phyloP scores from a whole-genome alignment of 2,113 vertebrate species.

The Actinemys pallida region DNA sequence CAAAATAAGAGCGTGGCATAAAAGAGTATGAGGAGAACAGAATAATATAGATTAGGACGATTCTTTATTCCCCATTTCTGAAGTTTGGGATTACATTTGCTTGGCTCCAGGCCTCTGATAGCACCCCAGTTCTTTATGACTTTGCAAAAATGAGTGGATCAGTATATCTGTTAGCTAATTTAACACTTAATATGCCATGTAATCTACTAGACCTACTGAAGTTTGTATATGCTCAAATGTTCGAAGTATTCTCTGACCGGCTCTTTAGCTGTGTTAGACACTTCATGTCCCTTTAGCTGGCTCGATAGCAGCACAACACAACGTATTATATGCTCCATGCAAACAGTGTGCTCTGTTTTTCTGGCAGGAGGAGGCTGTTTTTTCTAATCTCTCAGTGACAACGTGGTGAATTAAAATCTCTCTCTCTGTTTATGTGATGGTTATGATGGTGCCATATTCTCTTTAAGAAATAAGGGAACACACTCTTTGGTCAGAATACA shows the following conservation, averaged over 20 bases:
- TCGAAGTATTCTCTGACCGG: background rate
- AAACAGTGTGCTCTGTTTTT: background rate
- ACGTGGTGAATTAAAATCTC: background rate
- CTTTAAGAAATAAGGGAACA: background rate
- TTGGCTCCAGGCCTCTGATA: background rate
- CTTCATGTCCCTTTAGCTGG: background rate
- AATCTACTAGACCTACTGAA: background rate
- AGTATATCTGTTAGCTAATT: background rate
- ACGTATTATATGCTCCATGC: background rate
- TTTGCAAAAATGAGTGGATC: background rate
- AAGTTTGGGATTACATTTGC: background rate
- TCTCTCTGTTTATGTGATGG: background rate
- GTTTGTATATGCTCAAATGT: background rate
- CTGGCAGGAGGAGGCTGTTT: background rate
- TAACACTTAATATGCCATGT: background rate
- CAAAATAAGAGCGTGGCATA: background rate
- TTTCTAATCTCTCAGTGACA: background rate
- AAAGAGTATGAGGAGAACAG: background rate
- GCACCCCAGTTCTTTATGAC: background rate
- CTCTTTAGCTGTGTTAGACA: background rate
- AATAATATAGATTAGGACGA: background rate
- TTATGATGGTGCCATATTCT: background rate
- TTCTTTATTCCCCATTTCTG: background rate
- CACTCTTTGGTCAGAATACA: fast-evolving
- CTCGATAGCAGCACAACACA: background rate